These are phyloP conservation scores for Halesus radiatus DNA, from an alignment of 1,140 invertebrate genomes.

Conservation along the genomic window DNA sequence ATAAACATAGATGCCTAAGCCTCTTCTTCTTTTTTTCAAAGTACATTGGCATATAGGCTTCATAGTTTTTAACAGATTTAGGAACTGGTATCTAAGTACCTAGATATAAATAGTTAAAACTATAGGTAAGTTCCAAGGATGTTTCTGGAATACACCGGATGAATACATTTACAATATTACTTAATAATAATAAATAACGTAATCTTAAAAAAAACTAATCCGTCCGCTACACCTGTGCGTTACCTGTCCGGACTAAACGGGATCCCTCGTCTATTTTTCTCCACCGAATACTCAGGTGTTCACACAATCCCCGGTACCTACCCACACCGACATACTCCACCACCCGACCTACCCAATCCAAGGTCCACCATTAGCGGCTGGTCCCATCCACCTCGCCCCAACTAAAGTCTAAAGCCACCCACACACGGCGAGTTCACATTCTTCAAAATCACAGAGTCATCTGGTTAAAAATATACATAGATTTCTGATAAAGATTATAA, in stretches of 20 bases:
- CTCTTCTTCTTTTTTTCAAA: too few species aligned
- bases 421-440: conserved; percentile 23
- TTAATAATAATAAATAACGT: too few species aligned
- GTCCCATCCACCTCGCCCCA: not conserved
- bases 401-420: not conserved
- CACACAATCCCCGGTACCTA: conserved; percentile 2
- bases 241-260: not conserved
- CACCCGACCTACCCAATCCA: not conserved
- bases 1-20: too few species aligned
- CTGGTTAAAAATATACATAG: not conserved
- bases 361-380: not conserved
- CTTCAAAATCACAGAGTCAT: conserved; percentile 35
- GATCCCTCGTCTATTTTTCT: conserved; percentile 12
- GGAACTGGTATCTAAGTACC: too few species aligned
- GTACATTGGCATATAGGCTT: too few species aligned
- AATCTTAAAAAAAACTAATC: not conserved
- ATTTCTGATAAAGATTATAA: too few species aligned
- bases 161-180: too few species aligned
- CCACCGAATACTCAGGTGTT: conserved; percentile 32
- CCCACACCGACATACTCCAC: not conserved
- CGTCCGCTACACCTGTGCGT: conserved; percentile 11
- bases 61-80: too few species aligned
- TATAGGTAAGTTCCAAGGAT: too few species aligned
- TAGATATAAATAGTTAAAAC: too few species aligned
- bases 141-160: too few species aligned